Evolutionary conservation across 2,888 invertebrate genomes (phyloP).

Genomic region (Heliconius erato): DNA sequence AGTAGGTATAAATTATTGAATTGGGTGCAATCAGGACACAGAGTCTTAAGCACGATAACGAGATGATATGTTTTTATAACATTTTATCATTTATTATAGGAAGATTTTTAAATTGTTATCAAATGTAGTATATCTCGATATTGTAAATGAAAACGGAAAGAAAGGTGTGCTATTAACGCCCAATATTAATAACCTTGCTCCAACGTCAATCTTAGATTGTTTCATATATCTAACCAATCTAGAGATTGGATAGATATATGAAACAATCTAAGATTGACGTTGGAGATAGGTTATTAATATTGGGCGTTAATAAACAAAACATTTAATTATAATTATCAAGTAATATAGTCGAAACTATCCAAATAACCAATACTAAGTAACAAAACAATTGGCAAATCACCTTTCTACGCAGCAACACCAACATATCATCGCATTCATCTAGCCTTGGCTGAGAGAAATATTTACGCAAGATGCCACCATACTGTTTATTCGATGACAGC

Average conservation of each 20-base stretch:
- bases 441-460: constrained; percentile 13
- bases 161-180: too few relatives aligned
- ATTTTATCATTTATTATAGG: constrained; percentile 15
- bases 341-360: too few relatives aligned
- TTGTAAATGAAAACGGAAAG: too few relatives aligned
- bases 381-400: neutral
- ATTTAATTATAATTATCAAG: too few relatives aligned
- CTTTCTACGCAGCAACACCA: neutral
- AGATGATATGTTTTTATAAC: neutral
- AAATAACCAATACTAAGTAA: neutral
- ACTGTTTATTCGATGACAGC: neutral
- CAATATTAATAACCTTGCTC: too few relatives aligned
- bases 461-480: constrained; percentile 16
- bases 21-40: neutral
- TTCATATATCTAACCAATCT: too few relatives aligned
- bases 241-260: too few relatives aligned
- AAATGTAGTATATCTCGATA: neutral
- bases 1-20: neutral
- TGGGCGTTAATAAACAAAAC: too few relatives aligned
- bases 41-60: neutral
- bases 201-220: too few relatives aligned
- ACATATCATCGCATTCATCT: constrained; percentile 1
- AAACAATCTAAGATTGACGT: too few relatives aligned
- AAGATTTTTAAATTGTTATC: neutral
- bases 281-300: too few relatives aligned